A percentile compares a stretch with the other conserved stretches of the same genome.
Conservation (phyloP, 2,113 vertebrate genomes). For the Ranitomeya imitator region DNA sequence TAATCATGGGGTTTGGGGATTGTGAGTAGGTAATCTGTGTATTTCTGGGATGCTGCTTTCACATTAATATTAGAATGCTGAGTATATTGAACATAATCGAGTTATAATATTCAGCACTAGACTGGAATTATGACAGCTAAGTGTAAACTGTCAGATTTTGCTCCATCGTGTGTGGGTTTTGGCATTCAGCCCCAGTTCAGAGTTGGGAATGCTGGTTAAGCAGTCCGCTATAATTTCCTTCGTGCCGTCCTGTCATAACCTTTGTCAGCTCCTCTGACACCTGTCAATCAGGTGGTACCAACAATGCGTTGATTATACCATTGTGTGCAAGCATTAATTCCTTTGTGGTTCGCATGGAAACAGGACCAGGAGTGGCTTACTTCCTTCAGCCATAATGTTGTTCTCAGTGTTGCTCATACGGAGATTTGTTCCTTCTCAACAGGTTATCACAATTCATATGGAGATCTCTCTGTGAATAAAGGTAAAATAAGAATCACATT, state of each 20-base stretch:
- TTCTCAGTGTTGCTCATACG: conserved; percentile 3
- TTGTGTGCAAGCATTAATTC: conserved; percentile 4
- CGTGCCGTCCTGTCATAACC: conserved; percentile 7
- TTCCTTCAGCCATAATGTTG: background rate
- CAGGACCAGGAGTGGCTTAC: background rate
- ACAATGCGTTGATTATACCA: conserved; percentile 21
- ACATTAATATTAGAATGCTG: background rate
- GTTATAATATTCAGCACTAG: background rate
- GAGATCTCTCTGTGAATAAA: conserved; percentile 7
- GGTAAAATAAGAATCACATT: background rate
- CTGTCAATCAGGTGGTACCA: conserved; percentile 50
- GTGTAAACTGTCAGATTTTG: background rate
- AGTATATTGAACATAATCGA: background rate
- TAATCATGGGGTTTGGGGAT: too few relatives aligned
- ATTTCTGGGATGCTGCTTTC: background rate
- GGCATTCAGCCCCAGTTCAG: background rate
- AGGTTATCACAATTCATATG: conserved; percentile 4
- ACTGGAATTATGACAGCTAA: background rate
- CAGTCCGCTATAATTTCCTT: background rate
- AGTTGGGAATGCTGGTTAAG: background rate
- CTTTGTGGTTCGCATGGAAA: conserved; percentile 40
- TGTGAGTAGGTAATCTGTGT: background rate
- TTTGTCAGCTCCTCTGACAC: background rate
- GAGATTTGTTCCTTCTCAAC: conserved; percentile 30
- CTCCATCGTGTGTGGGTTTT: background rate